Base-by-base conservation (phyloP, 2,888 invertebrate genomes). In the Pyrocoelia pectoralis region DNA sequence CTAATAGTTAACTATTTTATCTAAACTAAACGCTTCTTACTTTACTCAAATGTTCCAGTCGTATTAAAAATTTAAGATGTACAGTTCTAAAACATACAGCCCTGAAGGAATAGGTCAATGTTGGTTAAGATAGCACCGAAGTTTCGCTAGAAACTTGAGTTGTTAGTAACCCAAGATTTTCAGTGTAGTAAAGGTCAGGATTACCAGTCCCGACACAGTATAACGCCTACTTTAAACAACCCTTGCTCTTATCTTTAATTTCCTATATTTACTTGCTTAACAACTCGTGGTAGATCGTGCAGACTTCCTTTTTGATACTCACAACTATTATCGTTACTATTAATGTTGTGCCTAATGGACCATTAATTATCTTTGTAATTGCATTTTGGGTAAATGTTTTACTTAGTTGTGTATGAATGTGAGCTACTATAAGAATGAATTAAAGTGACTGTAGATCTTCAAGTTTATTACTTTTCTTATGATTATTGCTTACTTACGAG, bases 101-200 rank as follows among this genome's bases (percentile, higher is more conserved):
- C n/a, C n/a, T n/a, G n/a, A n/a, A 24, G 24, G 6, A 24, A 24
- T 6, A 24, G 24, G 24, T 5, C 6, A 12, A 28, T 48, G 59
- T 48, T 38, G 48, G 55, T 48, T 28, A 43, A 40, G 55, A 55
- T 54, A 50, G 50, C 48, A 41, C 15, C 33, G 19, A 54, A 33
- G 49, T 19, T 51, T 56, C 28, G 14, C 28, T 29, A 33, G 13
- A 18, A 54, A 54, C 46, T 46, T 60, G 17, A 46, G 46, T 13
- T 33, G 49, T 43, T 15, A 43, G 61, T 19, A 55, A 61, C 55
- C 61, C 55, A 61, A 61, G 56, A 55, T 38, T 61, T 61, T 56
- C 55, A 12, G 48, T 19, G 38, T 49, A 59, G 61, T 61, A 61
- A 61, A 61, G 61, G 61, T 61, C 61, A 61, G 61, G 61, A 61